Conservation (phyloP, 2,113 vertebrate species). For the Microcebus griseorufus region DNA sequence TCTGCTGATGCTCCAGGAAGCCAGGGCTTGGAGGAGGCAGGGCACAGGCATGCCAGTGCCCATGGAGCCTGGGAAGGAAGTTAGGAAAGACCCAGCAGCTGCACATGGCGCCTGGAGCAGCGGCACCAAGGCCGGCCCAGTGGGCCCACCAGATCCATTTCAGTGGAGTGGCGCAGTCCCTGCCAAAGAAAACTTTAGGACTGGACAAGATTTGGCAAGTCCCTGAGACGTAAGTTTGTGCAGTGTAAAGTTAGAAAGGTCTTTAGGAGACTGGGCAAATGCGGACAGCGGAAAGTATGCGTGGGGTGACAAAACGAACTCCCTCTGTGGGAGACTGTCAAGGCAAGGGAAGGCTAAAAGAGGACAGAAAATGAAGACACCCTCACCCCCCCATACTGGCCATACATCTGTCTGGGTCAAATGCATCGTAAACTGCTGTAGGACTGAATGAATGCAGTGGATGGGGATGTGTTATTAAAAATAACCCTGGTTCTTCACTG, state of each 20-base stretch:
- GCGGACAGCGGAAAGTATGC: conserved; percentile 77
- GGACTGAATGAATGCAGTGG: conserved; percentile 73
- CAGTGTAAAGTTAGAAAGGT: conserved; percentile 80
- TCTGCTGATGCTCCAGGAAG: conserved; percentile 62
- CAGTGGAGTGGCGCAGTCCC: conserved; percentile 60
- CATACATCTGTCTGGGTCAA: conserved; percentile 80
- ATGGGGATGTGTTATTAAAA: conserved; percentile 69
- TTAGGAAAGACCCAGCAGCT: conserved; percentile 65
- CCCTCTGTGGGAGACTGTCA: conserved; percentile 73
- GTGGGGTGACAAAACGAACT: conserved; percentile 75
- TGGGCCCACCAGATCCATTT: conserved; percentile 78
- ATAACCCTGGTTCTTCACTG: conserved; percentile 70
- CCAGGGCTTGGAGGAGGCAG: conserved; percentile 56
- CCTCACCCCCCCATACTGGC: conserved; percentile 70
- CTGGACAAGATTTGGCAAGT: conserved; percentile 82
- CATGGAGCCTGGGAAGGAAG: conserved; percentile 63
- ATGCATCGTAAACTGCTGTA: conserved; percentile 80
- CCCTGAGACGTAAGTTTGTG: conserved; percentile 79
- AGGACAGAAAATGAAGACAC: conserved; percentile 66
- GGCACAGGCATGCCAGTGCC: background rate
- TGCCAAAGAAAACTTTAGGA: conserved; percentile 83
- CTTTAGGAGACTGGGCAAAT: conserved; percentile 82
- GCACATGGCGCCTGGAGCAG: conserved; percentile 50
- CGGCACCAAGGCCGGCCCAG: conserved; percentile 23
- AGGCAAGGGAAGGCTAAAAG: conserved; percentile 79